Evolutionary conservation across 1,140 invertebrate genomes (phyloP), one percentile per base, ranked within the genome.

Genomic region (Caerostris extrusa): DNA sequence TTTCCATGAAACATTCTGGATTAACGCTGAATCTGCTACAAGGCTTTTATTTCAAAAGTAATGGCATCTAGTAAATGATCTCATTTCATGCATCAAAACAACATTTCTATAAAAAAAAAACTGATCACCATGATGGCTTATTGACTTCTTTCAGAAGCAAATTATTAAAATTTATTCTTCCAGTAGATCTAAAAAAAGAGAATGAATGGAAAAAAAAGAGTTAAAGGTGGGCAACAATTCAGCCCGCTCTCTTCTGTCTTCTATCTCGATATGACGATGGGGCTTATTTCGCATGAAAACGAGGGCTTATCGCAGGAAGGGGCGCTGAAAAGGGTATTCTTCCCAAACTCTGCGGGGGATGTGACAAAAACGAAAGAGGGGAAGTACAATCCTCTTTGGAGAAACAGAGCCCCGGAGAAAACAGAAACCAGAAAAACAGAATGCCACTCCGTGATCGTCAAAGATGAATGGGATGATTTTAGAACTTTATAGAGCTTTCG

Each of bases 381-480:
- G 34, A 34, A 50, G 5, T 77, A 34, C 19, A n/a, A n/a, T 77
- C 69, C 69, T 3, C 7, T 77, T 34, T 77, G 34, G 34, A 77
- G 10, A 12, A 10, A 77, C 50, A 77, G 34, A 77, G 12, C 69
- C 69, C 69, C 3, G 7, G 7, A 34, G 67, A 7, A 69, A 50
- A 77, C n/a, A 77, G 34, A 77, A 77, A 7, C 10, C 34, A 8
- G 34, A 53, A 77, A 53, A n/a, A n/a, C 34, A 53, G 50, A 50
- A 77, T 0, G 8, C 3, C 50, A 2, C 69, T 77, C 19, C 5
- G 3, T 34, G 69, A 77, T 77, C 3, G 69, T 50, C 14, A 77
- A 77, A 77, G 69, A 77, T 77, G 34, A 77, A 77, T 77, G 69
- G 71, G 69, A 77, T 77, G 69, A 77, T 77, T 77, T 77, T 53